Percentiles rank a stretch among this genome's conserved stretches.
Evolutionary conservation across 2,888 invertebrate species (phyloP).

Genomic region (Chesias legatella): DNA sequence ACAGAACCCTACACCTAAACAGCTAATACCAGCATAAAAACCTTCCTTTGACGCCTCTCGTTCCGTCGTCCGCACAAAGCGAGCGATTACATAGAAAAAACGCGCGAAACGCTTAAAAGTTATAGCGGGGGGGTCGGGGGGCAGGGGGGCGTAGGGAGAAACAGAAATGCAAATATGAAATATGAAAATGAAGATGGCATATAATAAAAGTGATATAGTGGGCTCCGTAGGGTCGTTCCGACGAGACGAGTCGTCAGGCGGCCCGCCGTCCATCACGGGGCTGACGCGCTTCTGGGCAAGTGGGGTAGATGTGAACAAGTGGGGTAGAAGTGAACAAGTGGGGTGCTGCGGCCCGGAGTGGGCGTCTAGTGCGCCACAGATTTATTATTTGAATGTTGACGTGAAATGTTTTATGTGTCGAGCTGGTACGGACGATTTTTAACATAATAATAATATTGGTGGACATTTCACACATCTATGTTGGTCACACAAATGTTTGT

Average conservation of each 20-base stretch:
- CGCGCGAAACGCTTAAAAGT: conserved; percentile 68
- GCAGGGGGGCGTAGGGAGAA: conserved; percentile 33
- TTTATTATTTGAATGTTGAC: conserved; percentile 74
- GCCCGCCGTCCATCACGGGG: conserved; percentile 85
- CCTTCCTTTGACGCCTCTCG: conserved; percentile 54
- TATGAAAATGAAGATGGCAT: conserved; percentile 85
- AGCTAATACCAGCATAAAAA: conserved; percentile 43
- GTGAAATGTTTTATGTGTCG: conserved; percentile 52
- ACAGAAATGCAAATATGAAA: conserved; percentile 81
- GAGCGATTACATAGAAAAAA: conserved; percentile 71
- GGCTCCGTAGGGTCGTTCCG: conserved; percentile 88
- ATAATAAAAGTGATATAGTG: conserved; percentile 90
- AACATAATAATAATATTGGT: too few relatives aligned
- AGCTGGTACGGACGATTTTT: conserved; percentile 22
- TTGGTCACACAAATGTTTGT: too few relatives aligned
- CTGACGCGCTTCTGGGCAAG: conserved; percentile 70
- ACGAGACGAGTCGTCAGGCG: conserved; percentile 87
- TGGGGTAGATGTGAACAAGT: conserved; percentile 13
- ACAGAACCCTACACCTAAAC: conserved; percentile 33
- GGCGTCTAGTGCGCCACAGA: conserved; percentile 51
- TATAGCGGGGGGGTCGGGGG: conserved; percentile 32
- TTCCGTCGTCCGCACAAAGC: conserved; percentile 60
- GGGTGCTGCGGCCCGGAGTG: conserved; percentile 9
- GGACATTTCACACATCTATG: too few relatives aligned
- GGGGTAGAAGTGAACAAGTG: conserved; percentile 6